phyloP scores from a whole-genome alignment of 1,140 invertebrate species.

The Sarcophaga bullata region DNA sequence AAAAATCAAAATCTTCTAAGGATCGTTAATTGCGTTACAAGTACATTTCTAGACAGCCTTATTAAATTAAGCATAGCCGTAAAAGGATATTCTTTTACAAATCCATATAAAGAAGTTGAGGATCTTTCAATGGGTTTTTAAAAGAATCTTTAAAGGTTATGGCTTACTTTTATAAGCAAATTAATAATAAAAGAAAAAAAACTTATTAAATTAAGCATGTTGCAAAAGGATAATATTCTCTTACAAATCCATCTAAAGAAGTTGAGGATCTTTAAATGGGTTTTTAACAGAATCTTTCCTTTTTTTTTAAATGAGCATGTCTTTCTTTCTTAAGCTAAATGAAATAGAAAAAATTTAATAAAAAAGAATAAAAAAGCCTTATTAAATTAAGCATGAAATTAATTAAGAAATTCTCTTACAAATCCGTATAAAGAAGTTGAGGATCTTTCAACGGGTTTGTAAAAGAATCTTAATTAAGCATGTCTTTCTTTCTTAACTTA shows the following conservation, averaged over 20 bases:
- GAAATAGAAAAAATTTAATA: no score
- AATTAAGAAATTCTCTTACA: not conserved
- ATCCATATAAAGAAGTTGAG: constrained; percentile 18
- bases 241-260: constrained; percentile 11
- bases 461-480: not conserved
- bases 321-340: not conserved
- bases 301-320: not conserved
- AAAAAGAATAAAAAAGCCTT: no score
- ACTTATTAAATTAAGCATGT: no score
- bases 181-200: no score
- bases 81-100: not conserved
- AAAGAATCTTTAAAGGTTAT: not conserved
- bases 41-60: no score
- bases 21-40: no score
- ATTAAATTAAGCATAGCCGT: no score
- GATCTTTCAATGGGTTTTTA: not conserved
- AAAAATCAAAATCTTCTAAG: no score
- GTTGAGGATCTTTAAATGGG: not conserved
- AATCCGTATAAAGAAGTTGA: constrained; percentile 20
- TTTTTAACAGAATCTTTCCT: not conserved
- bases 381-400: no score
- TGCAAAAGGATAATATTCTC: not conserved
- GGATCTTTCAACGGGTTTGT: not conserved
- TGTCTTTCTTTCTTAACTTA: constrained; percentile 2
- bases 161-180: not conserved